Percentiles rank a stretch among this genome's conserved stretches.
Evolutionary conservation across 1,140 invertebrate species (phyloP).

Genomic region (Calosoma granatense): DNA sequence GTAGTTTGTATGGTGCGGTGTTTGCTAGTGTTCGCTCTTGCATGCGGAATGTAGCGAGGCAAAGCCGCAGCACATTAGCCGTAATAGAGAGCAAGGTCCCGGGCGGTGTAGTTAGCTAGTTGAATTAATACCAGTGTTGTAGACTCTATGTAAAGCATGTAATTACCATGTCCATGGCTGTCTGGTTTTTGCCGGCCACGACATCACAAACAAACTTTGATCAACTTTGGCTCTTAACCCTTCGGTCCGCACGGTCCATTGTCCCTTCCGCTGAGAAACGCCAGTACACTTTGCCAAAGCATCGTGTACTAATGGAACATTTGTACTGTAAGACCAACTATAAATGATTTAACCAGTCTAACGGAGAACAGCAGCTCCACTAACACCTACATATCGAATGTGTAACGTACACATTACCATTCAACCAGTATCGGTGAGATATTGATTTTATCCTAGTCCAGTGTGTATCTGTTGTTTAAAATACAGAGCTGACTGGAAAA

Average conservation of each 20-base stretch:
- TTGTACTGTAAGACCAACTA: constrained; percentile 1
- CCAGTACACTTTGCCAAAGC: background rate
- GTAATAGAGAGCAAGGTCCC: constrained; percentile 26
- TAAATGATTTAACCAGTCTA: background rate
- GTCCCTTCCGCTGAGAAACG: background rate
- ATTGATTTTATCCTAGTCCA: too few species aligned
- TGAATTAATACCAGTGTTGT: constrained; percentile 27
- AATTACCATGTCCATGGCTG: constrained; percentile 32
- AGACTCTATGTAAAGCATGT: constrained; percentile 28
- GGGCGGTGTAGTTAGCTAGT: constrained; percentile 27
- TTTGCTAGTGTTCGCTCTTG: background rate
- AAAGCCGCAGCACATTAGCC: constrained; percentile 27
- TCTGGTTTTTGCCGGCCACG: constrained; percentile 25
- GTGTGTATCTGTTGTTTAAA: too few species aligned
- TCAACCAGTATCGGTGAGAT: too few species aligned
- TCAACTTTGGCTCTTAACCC: constrained; percentile 26
- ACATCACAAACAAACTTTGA: constrained; percentile 21
- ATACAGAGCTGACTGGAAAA: too few species aligned
- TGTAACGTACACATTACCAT: too few species aligned
- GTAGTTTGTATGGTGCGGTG: constrained; percentile 21
- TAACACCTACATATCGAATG: too few species aligned
- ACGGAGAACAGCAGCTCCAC: too few species aligned
- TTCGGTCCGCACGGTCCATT: constrained; percentile 16
- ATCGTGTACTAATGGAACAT: constrained; percentile 6
- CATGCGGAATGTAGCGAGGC: constrained; percentile 13